Evolutionary conservation across 2,797 vertebrate species (phyloP).

Genomic region (Sebastes hubbsi): DNA sequence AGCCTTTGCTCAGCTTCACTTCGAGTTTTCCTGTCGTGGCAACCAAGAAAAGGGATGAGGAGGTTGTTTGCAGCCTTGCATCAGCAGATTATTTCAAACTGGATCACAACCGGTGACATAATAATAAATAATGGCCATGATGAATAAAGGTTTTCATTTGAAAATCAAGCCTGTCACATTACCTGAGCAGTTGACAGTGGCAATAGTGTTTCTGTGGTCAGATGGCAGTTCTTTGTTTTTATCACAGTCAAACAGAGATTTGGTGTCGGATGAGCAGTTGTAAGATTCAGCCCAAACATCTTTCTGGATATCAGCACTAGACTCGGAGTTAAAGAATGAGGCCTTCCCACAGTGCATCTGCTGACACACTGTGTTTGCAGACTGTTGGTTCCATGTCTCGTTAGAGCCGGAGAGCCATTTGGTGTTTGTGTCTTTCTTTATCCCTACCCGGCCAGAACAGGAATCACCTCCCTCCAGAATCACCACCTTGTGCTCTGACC

Average conservation of each 20-base stretch:
- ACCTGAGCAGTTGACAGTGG: constrained; percentile 61
- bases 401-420: constrained; percentile 37
- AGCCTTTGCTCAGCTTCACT: accelerated
- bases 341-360: constrained; percentile 41
- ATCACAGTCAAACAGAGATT: constrained; percentile 46
- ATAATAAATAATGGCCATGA: neutral
- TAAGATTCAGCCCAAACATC: neutral
- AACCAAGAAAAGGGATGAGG: neutral
- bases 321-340: accelerated
- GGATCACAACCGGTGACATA: neutral
- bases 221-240: accelerated
- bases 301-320: accelerated
- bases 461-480: constrained; percentile 6
- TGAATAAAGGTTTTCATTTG: neutral
- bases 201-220: neutral
- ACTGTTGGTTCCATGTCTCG: accelerated
- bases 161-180: neutral
- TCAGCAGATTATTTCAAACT: neutral
- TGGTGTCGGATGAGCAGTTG: neutral
- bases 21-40: neutral
- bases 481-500: constrained; percentile 30
- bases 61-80: neutral
- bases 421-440: accelerated
- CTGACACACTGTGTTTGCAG: constrained; percentile 52
- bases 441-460: constrained; percentile 62